These are phyloP conservation scores for Ptychadena robeensis DNA, from an alignment of 2,797 vertebrate species.

Conservation along the genomic window DNA sequence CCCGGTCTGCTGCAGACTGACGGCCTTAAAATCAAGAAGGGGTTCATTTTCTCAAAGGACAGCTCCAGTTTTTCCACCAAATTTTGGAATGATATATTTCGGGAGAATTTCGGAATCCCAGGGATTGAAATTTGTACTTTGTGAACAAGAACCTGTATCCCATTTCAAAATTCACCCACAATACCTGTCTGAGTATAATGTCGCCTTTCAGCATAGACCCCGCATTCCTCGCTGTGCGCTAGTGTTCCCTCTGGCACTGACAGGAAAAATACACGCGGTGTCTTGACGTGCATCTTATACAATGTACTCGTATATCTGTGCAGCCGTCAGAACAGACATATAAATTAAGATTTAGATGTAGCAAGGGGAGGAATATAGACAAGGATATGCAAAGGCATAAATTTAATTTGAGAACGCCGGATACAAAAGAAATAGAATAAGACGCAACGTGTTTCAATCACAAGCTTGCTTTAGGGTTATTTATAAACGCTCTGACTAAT, in stretches of 20 bases:
- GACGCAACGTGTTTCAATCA: constrained; percentile 66
- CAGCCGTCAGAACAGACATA: constrained; percentile 60
- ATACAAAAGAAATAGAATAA: constrained; percentile 59
- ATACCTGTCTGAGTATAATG: neutral
- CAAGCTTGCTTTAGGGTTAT: constrained; percentile 74
- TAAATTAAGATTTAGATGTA: constrained; percentile 63
- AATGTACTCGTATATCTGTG: constrained; percentile 60
- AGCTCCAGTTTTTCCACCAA: no score
- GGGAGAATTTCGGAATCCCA: no score
- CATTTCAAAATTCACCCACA: neutral
- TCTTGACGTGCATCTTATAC: constrained; percentile 55
- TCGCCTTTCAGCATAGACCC: constrained; percentile 2
- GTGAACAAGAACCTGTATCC: neutral
- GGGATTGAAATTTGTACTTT: no score
- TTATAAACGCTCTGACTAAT: constrained; percentile 75
- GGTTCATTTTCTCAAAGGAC: no score
- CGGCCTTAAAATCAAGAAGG: no score
- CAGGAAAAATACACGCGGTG: constrained; percentile 20
- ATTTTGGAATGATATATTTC: no score
- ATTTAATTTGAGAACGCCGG: constrained; percentile 64
- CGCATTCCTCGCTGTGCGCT: constrained; percentile 7
- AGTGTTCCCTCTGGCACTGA: constrained; percentile 51
- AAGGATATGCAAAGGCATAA: constrained; percentile 59
- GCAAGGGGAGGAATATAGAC: constrained; percentile 57
- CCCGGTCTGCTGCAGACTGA: no score